Evolutionary conservation across 2,113 vertebrate genomes (phyloP).

Genomic region (Marmota flaviventris): DNA sequence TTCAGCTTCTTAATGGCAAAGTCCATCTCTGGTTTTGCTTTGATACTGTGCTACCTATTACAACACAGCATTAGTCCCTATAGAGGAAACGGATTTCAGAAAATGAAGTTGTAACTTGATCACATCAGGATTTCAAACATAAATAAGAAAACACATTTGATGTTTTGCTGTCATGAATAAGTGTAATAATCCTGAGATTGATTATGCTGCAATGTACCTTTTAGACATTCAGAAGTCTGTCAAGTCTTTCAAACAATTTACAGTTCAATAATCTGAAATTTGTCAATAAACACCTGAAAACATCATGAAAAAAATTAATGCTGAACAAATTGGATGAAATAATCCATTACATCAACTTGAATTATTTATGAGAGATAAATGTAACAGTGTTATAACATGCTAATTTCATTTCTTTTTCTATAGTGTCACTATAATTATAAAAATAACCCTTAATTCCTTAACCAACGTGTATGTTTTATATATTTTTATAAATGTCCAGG

Average conservation of each 20-base stretch:
- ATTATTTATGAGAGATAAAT: constrained; percentile 1
- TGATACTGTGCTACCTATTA: neutral
- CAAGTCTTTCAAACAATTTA: neutral
- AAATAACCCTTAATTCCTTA: neutral
- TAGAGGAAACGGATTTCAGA: neutral
- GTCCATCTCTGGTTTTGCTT: neutral
- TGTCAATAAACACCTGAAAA: neutral
- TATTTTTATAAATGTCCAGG: neutral
- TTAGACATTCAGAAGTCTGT: neutral
- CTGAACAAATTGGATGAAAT: constrained; percentile 5
- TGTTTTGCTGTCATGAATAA: constrained; percentile 28
- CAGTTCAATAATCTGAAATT: neutral
- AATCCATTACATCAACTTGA: neutral
- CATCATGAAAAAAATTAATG: neutral
- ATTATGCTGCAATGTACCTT: constrained; percentile 18
- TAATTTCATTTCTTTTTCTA: constrained; percentile 12
- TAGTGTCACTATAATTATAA: neutral
- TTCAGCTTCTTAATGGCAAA: neutral
- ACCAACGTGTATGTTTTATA: neutral
- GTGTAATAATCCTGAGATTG: neutral
- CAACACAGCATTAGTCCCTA: neutral
- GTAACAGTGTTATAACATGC: neutral
- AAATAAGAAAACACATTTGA: constrained; percentile 6
- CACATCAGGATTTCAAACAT: neutral
- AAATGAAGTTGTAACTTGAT: neutral